Percentiles rank a stretch among this genome's conserved stretches.
These are phyloP conservation scores for Melanotaenia maccullochi DNA, from an alignment of 2,797 vertebrate genomes.

Conservation along the genomic window DNA sequence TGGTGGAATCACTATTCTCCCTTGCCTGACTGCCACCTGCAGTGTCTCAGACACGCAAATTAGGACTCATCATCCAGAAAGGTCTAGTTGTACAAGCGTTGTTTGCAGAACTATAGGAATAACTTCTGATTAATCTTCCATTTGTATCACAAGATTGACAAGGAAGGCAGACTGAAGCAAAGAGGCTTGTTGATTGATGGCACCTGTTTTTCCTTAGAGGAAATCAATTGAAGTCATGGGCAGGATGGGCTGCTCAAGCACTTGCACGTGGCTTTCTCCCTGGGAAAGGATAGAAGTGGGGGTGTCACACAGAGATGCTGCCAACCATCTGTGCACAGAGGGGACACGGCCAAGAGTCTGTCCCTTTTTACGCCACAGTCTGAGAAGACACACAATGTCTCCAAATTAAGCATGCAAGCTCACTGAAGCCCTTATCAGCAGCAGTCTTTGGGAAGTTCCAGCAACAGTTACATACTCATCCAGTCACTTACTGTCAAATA, in stretches of 20 bases:
- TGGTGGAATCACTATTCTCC: slow-evolving; percentile 45
- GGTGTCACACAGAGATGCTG: slow-evolving; percentile 26
- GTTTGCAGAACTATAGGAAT: slow-evolving; percentile 35
- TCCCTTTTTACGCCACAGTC: slow-evolving; percentile 38
- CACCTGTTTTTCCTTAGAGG: slow-evolving; percentile 67
- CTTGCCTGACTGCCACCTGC: slow-evolving; percentile 11
- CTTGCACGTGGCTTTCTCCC: slow-evolving; percentile 61
- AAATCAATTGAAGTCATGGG: slow-evolving; percentile 65
- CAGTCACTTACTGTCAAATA: slow-evolving; percentile 26
- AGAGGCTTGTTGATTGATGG: slow-evolving; percentile 52
- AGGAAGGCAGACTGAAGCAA: slow-evolving; percentile 11
- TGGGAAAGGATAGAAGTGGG: slow-evolving; percentile 5
- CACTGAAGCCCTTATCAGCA: slow-evolving; percentile 45
- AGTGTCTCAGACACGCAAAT: slow-evolving; percentile 34
- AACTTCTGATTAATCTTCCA: slow-evolving; percentile 6
- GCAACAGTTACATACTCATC: slow-evolving; percentile 42
- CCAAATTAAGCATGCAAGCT: slow-evolving; percentile 50
- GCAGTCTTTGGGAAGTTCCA: slow-evolving; percentile 36
- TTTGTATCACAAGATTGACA: slow-evolving; percentile 37
- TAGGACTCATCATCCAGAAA: slow-evolving; percentile 37
- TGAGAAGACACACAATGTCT: slow-evolving; percentile 59
- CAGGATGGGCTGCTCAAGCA: slow-evolving; percentile 49
- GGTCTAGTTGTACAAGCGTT: slow-evolving; percentile 33
- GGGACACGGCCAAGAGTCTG: slow-evolving; percentile 59
- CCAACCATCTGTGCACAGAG: slow-evolving; percentile 70